Base-by-base conservation (phyloP, 1,140 invertebrate species). In the Muscidifurax raptorellus region DNA sequence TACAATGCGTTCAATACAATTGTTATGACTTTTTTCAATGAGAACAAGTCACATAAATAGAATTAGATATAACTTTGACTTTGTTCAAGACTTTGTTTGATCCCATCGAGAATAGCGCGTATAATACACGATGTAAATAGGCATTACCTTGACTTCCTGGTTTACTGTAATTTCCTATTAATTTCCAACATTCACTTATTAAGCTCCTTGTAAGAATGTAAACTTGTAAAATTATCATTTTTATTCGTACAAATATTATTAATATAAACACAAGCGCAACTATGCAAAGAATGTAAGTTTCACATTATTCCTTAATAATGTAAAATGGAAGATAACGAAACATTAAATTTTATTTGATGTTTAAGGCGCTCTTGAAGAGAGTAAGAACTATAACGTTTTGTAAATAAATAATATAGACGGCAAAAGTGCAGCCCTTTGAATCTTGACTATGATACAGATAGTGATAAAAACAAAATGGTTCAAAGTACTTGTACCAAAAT, bases 321-420 rank as follows among this genome's bases (percentile, higher is more conserved):
- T n/a, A 6, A 12, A 77, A 44, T 77, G 27, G 44, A 10, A 75
- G 7, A 59, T 72, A 59, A 71, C 52, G 40, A 78, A 59, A 59
- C 52, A 69, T 71, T 52, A 7, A 82, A 52, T 76, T 75, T 84
- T 66, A 44, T 15, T 80, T n/a, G 32, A 79, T 59, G 25, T 47
- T 79, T 79, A 44, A 59, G 44, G 76, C 76, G 67, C 67, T 74
- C 25, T 72, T 59, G 32, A 82, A 5, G 25, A 75, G 13, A 27
- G 67, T 32, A 25, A 71, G 64, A 83, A 72, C 59, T 52, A 5
- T n/a, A 69, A 0, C 52, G 6, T 79, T 83, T 71, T 83, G 82
- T 83, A 83, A 83, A 83, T 83, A 83, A 83, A 83, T 64, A 44
- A 76, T 78, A 47, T 69, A 36, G 32, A 32, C 64, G 27, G 52